Evolutionary conservation across 2,888 invertebrate species (phyloP), one percentile per base, ranked within the genome.

Genomic region (Gastracanthus pulcherrimus): DNA sequence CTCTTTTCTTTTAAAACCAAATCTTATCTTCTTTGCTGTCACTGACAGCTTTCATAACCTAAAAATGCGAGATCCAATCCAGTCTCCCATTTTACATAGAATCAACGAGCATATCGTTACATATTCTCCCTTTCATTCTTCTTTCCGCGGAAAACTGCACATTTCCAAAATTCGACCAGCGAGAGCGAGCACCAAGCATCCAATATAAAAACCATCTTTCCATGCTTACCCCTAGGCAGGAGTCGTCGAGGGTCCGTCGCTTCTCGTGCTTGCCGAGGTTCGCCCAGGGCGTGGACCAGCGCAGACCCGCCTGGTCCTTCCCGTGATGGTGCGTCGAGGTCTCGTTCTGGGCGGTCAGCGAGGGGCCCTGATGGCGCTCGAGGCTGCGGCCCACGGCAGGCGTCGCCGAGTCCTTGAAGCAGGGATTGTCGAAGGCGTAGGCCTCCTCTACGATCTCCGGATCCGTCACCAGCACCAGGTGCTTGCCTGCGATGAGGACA

Each of bases 341-440:
- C 77, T 88, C 82, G 70, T 38, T 34, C 84, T 74, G 86, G 69
- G 79, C 38, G 16, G 45, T 31, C n/a, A 74, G 4, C 0, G 31
- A 19, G 23, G 0, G 23, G 11, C 67, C 26, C 6, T 31, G 26
- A 4, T 89, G 86, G 58, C 87, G 86, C 4, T 90, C 91, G 75
- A 88, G 85, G 76, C 86, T 87, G 69, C 90, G 86, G 4, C 90
- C 92, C 16, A 91, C 91, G 87, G 89, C 86, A 90, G 93, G 84
- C 1, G 90, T 89, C 5, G 88, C 89, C 19, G 62, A 34, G 82
- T 91, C 91, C 62, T 94, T 94, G 93, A 96, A 96, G 80, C 96
- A 96, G 23, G 96, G 96, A 92, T 96, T 96, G 91, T 96, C 96
- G 91, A 96, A 96, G 0, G 96, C 96, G 89, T 95, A 96, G 86